Percentiles rank a stretch among this genome's conserved stretches.
Conservation (phyloP, 2,797 vertebrate species). For the Helarctos malayanus region DNA sequence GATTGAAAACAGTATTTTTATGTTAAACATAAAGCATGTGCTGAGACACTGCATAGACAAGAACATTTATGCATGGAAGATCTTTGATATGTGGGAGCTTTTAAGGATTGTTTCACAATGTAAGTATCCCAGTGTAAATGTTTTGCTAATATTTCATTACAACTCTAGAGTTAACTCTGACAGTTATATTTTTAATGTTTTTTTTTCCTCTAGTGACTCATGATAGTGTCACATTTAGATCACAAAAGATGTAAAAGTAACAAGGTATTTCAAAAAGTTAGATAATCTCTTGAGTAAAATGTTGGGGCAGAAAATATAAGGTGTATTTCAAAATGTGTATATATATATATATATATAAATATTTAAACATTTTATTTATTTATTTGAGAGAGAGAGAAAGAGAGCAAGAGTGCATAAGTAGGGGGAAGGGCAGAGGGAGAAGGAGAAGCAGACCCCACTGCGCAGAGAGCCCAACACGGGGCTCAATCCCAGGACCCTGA, state of each 20-base stretch:
- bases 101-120: slow-evolving; percentile 34
- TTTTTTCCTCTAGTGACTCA: slow-evolving; percentile 38
- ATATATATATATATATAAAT: too few species aligned
- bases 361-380: background rate
- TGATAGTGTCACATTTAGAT: slow-evolving; percentile 34
- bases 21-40: slow-evolving; percentile 26
- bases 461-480: background rate
- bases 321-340: background rate
- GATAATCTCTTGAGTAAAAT: slow-evolving; percentile 65
- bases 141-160: slow-evolving; percentile 39
- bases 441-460: background rate
- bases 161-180: slow-evolving; percentile 8
- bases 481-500: background rate
- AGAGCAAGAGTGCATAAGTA: background rate
- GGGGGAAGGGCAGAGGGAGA: background rate
- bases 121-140: slow-evolving; percentile 40
- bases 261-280: slow-evolving; percentile 21
- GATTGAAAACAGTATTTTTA: slow-evolving; percentile 53
- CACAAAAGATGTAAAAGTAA: slow-evolving; percentile 7
- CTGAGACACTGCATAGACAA: background rate
- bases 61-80: background rate
- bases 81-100: slow-evolving; percentile 24
- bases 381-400: background rate
- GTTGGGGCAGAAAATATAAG: background rate
- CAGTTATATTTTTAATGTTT: background rate